Percentiles rank a stretch among this genome's conserved stretches.
phyloP scores from a whole-genome alignment of 2,113 vertebrate species.

The Acrocephalus arundinaceus region DNA sequence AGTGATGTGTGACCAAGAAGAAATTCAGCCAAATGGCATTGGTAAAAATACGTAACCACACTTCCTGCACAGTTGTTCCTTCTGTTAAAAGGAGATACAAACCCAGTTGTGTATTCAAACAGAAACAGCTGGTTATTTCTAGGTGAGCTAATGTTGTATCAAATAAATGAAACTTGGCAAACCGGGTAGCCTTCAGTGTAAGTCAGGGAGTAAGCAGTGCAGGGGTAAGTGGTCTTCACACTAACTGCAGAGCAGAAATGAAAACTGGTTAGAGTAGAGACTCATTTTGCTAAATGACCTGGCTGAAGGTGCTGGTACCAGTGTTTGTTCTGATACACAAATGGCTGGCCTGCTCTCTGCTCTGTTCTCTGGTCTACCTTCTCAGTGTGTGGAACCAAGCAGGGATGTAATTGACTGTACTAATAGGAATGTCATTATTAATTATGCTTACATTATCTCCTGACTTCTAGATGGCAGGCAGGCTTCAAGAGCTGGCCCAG shows the following conservation, averaged over 20 bases:
- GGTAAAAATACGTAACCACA: background rate
- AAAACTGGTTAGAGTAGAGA: background rate
- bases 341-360: background rate
- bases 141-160: background rate
- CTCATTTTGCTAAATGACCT: background rate
- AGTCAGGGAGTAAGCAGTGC: background rate
- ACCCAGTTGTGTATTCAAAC: background rate
- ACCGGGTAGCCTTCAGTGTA: background rate
- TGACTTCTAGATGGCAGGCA: background rate
- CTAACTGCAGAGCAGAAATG: background rate
- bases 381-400: background rate
- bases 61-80: background rate
- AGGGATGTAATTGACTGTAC: background rate
- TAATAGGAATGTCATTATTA: background rate
- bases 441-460: background rate
- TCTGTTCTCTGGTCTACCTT: background rate
- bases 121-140: background rate
- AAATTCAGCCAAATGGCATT: background rate
- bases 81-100: background rate
- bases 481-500: background rate
- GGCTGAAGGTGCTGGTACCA: background rate
- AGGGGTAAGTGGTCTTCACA: background rate
- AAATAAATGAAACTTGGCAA: background rate
- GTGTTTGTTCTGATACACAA: background rate
- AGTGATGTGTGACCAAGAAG: fast-evolving